Evolutionary conservation across 2,113 vertebrate species (phyloP).

Genomic region (Trichechus manatus): DNA sequence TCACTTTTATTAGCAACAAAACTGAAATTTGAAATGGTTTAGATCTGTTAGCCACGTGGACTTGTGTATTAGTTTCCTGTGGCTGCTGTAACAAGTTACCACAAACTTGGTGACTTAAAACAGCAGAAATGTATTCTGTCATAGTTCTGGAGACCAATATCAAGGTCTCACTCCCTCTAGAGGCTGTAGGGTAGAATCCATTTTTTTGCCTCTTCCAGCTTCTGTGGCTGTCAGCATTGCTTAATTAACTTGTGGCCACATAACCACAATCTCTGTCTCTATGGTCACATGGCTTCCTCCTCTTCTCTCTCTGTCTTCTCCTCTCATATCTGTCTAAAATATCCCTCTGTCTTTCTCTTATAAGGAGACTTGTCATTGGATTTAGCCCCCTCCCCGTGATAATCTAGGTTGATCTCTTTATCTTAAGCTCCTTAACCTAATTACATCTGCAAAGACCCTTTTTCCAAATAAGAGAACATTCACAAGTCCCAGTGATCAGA

Average conservation of each 20-base stretch:
- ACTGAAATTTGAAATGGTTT: neutral
- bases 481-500: neutral
- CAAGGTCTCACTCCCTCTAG: neutral
- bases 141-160: neutral
- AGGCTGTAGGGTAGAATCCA: neutral
- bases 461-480: neutral
- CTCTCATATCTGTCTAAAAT: neutral
- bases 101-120: too few relatives aligned
- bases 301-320: neutral
- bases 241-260: neutral
- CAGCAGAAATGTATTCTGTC: neutral
- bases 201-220: neutral
- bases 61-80: neutral
- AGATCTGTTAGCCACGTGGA: neutral
- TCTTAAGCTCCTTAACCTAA: neutral
- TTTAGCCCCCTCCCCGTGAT: neutral
- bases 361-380: neutral
- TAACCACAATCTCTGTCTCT: neutral
- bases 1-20: neutral
- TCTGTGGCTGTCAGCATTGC: neutral
- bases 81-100: neutral
- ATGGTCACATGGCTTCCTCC: neutral
- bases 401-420: neutral
- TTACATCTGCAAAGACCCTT: neutral
- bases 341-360: neutral